Conservation (phyloP, 2,113 vertebrate species). For the Gobio gobio region DNA sequence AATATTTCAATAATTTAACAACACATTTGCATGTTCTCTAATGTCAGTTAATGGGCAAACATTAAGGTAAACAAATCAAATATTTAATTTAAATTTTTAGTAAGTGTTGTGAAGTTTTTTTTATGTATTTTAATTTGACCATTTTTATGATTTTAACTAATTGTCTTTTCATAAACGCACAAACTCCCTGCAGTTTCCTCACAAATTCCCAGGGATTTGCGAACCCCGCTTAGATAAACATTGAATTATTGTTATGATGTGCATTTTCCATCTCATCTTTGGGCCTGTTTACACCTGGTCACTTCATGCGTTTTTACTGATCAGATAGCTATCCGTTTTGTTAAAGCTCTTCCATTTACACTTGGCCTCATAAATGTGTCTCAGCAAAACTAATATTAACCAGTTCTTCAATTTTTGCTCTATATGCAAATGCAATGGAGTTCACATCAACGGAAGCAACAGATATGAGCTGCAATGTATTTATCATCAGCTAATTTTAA, state of each 20-base stretch:
- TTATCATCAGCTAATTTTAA: no score
- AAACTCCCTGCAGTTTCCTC: background rate
- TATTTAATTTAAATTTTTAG: background rate
- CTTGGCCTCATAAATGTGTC: no score
- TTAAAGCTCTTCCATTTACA: no score
- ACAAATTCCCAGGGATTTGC: background rate
- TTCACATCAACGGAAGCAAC: no score
- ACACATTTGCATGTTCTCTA: background rate
- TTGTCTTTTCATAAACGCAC: background rate
- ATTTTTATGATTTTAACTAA: background rate
- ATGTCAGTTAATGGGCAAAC: background rate
- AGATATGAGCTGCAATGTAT: no score
- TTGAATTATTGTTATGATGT: background rate
- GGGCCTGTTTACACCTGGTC: no score
- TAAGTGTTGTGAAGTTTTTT: background rate
- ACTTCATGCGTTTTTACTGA: no score
- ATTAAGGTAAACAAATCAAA: background rate
- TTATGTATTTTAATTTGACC: background rate
- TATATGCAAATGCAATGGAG: no score
- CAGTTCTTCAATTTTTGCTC: no score
- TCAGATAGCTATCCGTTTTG: no score
- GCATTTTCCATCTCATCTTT: background rate
- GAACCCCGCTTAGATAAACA: background rate
- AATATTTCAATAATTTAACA: background rate
- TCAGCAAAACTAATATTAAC: no score